Conservation (phyloP, 2,797 vertebrate species). For the Xyrichtys novacula region DNA sequence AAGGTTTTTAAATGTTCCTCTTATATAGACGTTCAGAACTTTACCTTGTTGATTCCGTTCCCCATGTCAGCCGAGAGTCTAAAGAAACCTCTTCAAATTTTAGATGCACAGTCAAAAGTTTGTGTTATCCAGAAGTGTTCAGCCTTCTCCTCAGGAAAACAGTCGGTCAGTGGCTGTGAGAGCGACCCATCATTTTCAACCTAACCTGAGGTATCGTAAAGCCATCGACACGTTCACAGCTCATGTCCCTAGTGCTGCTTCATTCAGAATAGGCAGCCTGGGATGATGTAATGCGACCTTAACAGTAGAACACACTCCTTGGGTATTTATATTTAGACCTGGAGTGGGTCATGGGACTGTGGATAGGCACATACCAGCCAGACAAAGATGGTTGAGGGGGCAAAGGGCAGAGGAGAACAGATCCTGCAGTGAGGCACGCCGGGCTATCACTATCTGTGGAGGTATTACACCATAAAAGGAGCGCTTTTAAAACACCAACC, state of each 20-base stretch:
- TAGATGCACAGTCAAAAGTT: background rate
- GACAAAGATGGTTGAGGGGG: constrained; percentile 70
- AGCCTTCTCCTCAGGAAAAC: background rate
- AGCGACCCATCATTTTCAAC: constrained; percentile 12
- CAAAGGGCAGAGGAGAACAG: constrained; percentile 42
- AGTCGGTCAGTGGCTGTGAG: background rate
- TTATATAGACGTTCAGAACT: background rate
- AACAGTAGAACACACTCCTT: constrained; percentile 33
- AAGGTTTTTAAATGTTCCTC: background rate
- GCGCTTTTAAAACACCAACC: constrained; percentile 13
- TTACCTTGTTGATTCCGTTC: constrained; percentile 83
- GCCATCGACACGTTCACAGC: constrained; percentile 3
- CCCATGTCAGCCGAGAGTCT: constrained; percentile 64
- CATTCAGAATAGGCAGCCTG: constrained; percentile 35
- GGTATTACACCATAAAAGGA: constrained; percentile 47
- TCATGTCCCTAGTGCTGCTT: background rate
- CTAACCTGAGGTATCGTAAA: constrained; percentile 44
- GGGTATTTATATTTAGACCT: constrained; percentile 73
- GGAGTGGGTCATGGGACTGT: constrained; percentile 60
- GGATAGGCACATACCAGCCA: constrained; percentile 63
- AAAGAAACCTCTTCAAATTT: constrained; percentile 2
- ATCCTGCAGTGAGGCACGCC: constrained; percentile 5
- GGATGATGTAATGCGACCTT: constrained; percentile 75
- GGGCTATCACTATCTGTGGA: constrained; percentile 32
- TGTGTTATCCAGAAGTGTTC: constrained; percentile 5